Conservation (phyloP, 2,888 invertebrate species). For the Oscheius sp. region DNA sequence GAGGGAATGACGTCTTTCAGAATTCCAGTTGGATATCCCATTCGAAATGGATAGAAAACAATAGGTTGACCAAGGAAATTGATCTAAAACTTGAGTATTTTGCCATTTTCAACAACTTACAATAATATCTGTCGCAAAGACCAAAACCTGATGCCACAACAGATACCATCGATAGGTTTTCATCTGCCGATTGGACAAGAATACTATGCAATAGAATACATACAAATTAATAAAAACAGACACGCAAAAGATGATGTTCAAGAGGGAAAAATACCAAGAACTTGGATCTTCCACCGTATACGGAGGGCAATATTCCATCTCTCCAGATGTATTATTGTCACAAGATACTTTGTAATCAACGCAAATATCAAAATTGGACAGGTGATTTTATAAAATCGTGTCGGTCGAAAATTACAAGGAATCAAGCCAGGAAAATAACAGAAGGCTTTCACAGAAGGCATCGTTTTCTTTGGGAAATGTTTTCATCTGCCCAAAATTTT, state of each 20-base stretch:
- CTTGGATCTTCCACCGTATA: not conserved
- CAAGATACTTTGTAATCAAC: not conserved
- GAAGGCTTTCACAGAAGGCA: too few species aligned
- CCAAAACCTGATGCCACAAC: slow-evolving; percentile 20
- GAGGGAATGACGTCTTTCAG: not conserved
- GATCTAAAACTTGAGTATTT: not conserved
- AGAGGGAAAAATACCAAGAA: not conserved
- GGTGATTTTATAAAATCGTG: too few species aligned
- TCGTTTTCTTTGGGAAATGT: too few species aligned
- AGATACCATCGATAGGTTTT: slow-evolving; percentile 23
- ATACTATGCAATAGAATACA: slow-evolving; percentile 10
- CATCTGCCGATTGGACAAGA: slow-evolving; percentile 6
- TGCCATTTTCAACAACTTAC: too few species aligned
- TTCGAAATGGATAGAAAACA: not conserved
- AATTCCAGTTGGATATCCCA: not conserved
- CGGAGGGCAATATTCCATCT: not conserved
- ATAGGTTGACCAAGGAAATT: not conserved
- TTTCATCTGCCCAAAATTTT: too few species aligned
- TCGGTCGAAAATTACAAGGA: too few species aligned
- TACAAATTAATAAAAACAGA: not conserved
- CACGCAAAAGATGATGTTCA: not conserved
- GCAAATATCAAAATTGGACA: slow-evolving; percentile 7
- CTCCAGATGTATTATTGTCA: not conserved
- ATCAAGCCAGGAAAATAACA: too few species aligned
- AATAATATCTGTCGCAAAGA: not conserved